These are phyloP conservation scores for Glyptemys insculpta DNA, from an alignment of 2,797 vertebrate genomes.

Conservation along the genomic window DNA sequence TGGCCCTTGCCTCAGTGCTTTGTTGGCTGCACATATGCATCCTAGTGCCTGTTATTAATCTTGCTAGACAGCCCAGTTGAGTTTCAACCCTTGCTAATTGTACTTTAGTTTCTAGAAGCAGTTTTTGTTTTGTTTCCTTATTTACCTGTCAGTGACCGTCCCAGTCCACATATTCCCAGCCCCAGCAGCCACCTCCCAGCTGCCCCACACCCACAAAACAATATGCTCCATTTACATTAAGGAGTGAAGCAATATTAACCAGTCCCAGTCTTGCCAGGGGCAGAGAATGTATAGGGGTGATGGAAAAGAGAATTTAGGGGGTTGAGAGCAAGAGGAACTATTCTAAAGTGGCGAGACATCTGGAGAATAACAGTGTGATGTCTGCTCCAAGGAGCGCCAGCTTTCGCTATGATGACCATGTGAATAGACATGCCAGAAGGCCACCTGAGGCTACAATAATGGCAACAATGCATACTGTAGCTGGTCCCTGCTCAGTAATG, in stretches of 20 bases:
- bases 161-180: not conserved
- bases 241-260: not conserved
- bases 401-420: not conserved
- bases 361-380: not conserved
- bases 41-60: not conserved
- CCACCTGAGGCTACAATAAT: not conserved
- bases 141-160: not conserved
- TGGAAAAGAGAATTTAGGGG: not conserved
- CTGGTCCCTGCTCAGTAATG: not conserved
- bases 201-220: not conserved
- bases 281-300: not conserved
- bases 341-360: not conserved
- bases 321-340: not conserved
- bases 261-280: not conserved
- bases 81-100: not conserved
- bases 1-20: not conserved
- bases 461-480: not conserved
- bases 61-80: not conserved
- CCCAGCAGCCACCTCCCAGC: not conserved
- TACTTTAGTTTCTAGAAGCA: not conserved
- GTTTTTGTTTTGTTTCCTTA: not conserved
- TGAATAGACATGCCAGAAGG: no score
- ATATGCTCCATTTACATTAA: not conserved
- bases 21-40: not conserved
- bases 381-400: not conserved